Base-by-base conservation (phyloP, 2,888 invertebrate genomes). In the Vesta saturnalis region DNA sequence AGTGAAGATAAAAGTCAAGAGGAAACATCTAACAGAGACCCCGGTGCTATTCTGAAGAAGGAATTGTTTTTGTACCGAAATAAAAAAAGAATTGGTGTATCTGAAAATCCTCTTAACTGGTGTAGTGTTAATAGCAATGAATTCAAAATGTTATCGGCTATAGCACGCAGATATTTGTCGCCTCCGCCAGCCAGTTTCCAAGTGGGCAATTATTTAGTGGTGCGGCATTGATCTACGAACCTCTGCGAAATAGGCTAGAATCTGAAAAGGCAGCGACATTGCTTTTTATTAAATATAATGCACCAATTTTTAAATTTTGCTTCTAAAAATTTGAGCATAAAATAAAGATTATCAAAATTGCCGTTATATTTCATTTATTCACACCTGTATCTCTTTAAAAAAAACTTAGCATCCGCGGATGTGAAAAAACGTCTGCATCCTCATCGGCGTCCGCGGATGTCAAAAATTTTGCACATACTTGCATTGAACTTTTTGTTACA, bases 131-230 rank as follows among this genome's bases (percentile, higher is more conserved):
- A 59, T 46, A 30, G 23, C 3, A 15, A 10, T 15, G 56, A 57
- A 67, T 69, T 54, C 49, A 39, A 47, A 18, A 15, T 52, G 5
- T 10, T 68, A 43, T 67, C 54, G 12, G 8, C 14, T 5, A 56
- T 58, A 43, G 71, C 39, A 56, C 52, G 62, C 21, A 67, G 58
- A 60, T 64, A 30, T 64, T 71, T 73, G 59, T 73, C 72, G 10
- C 30, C 71, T 70, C 72, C 71, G 65, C 73, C 73, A 57, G 67
- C 60, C 64, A 74, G 71, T 71, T 73, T 71, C 70, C 70, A n/a
- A 72, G 74, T 55, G 73, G 73, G 64, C 73, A 72, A 52, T 30
- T 73, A 61, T 74, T 74, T 69, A 71, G 67, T 68, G 54, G 65
- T 23, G 23, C 23, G 23, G n/a, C n/a, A n/a, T n/a, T n/a, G n/a